Base-by-base conservation (phyloP, 2,113 vertebrate species). In the Tachycineta bicolor region DNA sequence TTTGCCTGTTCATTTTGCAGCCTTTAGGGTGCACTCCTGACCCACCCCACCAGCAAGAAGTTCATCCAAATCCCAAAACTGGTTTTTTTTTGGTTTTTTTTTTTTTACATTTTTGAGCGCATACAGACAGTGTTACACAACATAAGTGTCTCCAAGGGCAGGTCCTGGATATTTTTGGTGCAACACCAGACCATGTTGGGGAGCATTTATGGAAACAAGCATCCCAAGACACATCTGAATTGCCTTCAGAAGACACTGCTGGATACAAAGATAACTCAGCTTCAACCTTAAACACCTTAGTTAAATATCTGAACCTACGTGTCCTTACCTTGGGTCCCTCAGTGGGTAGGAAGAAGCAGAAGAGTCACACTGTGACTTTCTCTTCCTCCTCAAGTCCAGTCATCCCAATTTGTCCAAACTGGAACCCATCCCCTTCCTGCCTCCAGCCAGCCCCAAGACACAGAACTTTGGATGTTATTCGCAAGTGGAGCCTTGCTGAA, bases 401-500 rank as follows among this genome's bases (percentile, higher is more conserved):
- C 64, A 46, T 63, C 67, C 59, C 65, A 71, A 21, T 13, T 79
- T 41, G 41, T 49, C 37, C 67, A 68, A 18, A 73, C 3, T 0
- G 0, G 20, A 33, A 4, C 10, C 17, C 10, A 2, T 37, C 39
- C 31, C 46, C 28, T 28, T 81, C 62, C 43, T 69, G 14, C 64
- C 73, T 11, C 59, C 60, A 46, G 34, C 29, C 81, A 64, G 25
- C 13, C 46, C 37, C 5, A 1, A 47, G 21, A 43, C 5, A 4
- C 0, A 2, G 14, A 22, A 34, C 21, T 19, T 16, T 33, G 88
- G 64, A 8, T 5, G 3, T 19, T 31, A 64, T 2, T 3, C 39
- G 7, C 55, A 25, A 85, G 7, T 4, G 3, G 9, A 92, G n/a
- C n/a, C 21, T 12, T 11, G 12, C 26, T 43, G 39, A 62, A 87